Evolutionary conservation across 2,797 vertebrate species (phyloP).

Genomic region (Fistularia tabacaria): DNA sequence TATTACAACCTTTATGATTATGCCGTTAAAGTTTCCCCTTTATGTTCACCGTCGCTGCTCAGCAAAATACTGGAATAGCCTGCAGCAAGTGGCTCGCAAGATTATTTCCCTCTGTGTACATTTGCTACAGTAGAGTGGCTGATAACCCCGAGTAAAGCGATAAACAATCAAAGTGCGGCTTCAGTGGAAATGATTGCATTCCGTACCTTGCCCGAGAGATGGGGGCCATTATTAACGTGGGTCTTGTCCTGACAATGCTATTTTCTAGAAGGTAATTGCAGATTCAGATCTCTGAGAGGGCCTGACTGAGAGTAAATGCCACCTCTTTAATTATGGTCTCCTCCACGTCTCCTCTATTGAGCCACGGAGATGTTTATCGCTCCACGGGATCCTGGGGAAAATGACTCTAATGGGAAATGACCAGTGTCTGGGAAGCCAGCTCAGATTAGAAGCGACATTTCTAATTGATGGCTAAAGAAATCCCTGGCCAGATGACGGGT

Average conservation of each 20-base stretch:
- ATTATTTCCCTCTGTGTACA: constrained; percentile 64
- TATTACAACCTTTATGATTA: constrained; percentile 56
- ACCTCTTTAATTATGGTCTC: constrained; percentile 88
- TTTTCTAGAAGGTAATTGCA: constrained; percentile 86
- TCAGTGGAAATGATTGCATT: constrained; percentile 78
- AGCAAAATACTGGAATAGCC: constrained; percentile 56
- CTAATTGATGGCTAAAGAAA: constrained; percentile 93
- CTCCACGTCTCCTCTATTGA: constrained; percentile 79
- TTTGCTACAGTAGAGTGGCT: constrained; percentile 65
- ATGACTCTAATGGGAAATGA: constrained; percentile 93
- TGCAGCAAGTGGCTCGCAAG: constrained; percentile 36
- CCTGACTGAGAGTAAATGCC: constrained; percentile 91
- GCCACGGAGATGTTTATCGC: constrained; percentile 81
- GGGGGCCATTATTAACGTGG: constrained; percentile 78
- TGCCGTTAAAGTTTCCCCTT: constrained; percentile 49
- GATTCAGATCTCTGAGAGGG: constrained; percentile 83
- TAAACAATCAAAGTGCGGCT: constrained; percentile 81
- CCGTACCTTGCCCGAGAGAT: constrained; percentile 69
- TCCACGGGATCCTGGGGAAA: constrained; percentile 81
- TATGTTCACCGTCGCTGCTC: constrained; percentile 51
- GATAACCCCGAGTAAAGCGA: constrained; percentile 73
- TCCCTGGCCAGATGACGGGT: constrained; percentile 86
- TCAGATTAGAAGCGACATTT: constrained; percentile 94
- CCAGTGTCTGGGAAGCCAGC: constrained; percentile 81
- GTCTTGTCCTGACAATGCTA: constrained; percentile 81